Evolutionary conservation across 2,797 vertebrate species (phyloP).

Genomic region (Serranus cabrilla): DNA sequence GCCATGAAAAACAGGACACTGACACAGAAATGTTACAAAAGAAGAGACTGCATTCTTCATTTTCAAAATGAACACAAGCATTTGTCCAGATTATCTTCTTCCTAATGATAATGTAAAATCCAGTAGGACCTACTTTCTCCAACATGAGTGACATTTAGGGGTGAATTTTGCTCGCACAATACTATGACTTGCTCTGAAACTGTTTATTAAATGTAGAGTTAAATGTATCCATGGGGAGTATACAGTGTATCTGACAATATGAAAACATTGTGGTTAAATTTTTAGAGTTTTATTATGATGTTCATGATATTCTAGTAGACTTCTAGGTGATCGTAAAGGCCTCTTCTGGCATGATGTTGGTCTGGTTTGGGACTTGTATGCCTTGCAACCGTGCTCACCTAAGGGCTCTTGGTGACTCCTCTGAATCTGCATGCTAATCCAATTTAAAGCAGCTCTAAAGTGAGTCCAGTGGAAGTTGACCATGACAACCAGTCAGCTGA

Average conservation of each 20-base stretch:
- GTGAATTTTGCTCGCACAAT: neutral
- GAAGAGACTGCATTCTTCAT: constrained; percentile 1
- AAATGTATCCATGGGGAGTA: neutral
- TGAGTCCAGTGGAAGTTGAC: constrained; percentile 50
- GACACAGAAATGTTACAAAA: constrained; percentile 6
- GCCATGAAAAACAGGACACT: constrained; percentile 14
- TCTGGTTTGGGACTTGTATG: constrained; percentile 20
- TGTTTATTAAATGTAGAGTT: neutral
- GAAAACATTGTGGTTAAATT: neutral
- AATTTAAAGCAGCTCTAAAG: constrained; percentile 73
- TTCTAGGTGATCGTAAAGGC: neutral
- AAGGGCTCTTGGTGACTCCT: constrained; percentile 55
- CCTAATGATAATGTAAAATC: neutral
- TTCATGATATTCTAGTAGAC: neutral
- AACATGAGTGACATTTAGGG: neutral
- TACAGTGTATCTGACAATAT: neutral
- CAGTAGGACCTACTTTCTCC: neutral
- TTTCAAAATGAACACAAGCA: neutral
- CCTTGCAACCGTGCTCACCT: constrained; percentile 27
- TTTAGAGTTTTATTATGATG: neutral
- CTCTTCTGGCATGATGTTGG: constrained; percentile 12
- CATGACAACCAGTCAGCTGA: constrained; percentile 34
- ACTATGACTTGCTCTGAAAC: neutral
- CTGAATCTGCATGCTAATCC: constrained; percentile 73
- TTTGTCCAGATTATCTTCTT: constrained; percentile 3